Percentiles rank a stretch among this genome's conserved stretches.
Evolutionary conservation across 2,113 vertebrate species (phyloP).

Genomic region (Gasterosteus nipponicus): DNA sequence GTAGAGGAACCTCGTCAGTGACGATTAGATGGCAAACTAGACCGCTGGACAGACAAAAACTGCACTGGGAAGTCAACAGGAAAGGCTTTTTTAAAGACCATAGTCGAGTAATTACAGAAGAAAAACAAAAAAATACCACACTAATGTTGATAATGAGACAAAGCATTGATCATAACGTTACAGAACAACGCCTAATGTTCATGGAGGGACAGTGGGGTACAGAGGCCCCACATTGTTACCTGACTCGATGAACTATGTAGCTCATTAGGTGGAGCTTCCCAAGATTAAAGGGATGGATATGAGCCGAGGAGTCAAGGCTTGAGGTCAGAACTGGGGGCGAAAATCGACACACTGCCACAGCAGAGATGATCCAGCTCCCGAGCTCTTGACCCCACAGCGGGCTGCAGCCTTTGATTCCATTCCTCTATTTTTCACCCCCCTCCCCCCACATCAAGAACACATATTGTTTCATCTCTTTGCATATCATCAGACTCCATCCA

Average conservation of each 20-base stretch:
- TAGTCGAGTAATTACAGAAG: conserved; percentile 74
- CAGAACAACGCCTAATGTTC: conserved; percentile 52
- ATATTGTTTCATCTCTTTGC: conserved; percentile 84
- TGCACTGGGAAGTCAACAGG: conserved; percentile 71
- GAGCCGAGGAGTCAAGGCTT: conserved; percentile 71
- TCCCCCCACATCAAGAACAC: conserved; percentile 89
- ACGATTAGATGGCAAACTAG: conserved; percentile 73
- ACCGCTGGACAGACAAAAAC: conserved; percentile 72
- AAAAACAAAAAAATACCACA: conserved; percentile 38
- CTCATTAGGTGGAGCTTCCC: conserved; percentile 73
- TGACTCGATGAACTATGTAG: conserved; percentile 67
- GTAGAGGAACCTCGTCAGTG: conserved; percentile 61
- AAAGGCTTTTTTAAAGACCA: conserved; percentile 68
- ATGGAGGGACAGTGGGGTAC: conserved; percentile 62
- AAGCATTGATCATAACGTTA: conserved; percentile 56
- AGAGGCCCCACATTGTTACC: conserved; percentile 64
- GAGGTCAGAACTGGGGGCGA: conserved; percentile 66
- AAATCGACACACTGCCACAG: conserved; percentile 86
- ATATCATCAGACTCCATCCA: conserved; percentile 88
- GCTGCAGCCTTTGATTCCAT: conserved; percentile 94
- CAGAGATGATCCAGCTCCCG: conserved; percentile 86
- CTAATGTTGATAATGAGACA: conserved; percentile 46
- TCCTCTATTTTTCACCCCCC: conserved; percentile 87
- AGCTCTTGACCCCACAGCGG: conserved; percentile 94
- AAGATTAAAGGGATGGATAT: conserved; percentile 80